phyloP scores from a whole-genome alignment of 2,888 invertebrate species.

The Drosophila gaucha region DNA sequence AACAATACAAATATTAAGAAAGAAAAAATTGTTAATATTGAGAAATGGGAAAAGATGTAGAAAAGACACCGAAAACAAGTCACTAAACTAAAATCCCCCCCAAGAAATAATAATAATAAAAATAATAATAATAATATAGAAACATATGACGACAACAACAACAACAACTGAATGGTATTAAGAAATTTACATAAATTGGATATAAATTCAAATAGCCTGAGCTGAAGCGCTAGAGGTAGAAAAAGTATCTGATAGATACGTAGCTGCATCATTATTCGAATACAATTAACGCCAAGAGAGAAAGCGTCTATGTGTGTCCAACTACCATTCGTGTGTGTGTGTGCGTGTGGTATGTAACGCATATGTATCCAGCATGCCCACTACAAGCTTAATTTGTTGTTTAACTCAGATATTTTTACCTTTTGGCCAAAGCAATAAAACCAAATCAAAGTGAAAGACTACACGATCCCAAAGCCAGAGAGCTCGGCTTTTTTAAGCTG shows the following conservation, averaged over 20 bases:
- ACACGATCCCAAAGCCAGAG: slow-evolving; percentile 1
- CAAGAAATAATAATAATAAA: slow-evolving; percentile 12
- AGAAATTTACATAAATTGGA: slow-evolving; percentile 72
- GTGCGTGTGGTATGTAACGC: slow-evolving; percentile 19
- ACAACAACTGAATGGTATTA: slow-evolving; percentile 54
- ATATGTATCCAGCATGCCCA: background rate
- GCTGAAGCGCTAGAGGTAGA: slow-evolving; percentile 22
- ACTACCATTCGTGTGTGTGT: slow-evolving; percentile 18
- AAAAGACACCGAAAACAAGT: slow-evolving; percentile 23
- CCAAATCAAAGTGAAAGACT: slow-evolving; percentile 33
- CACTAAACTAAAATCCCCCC: slow-evolving; percentile 24
- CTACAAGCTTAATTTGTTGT: slow-evolving; percentile 31
- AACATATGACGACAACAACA: slow-evolving; percentile 40
- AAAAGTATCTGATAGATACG: slow-evolving; percentile 52
- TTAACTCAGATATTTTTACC: slow-evolving; percentile 27
- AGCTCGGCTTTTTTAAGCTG: background rate
- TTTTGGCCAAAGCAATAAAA: slow-evolving; percentile 40
- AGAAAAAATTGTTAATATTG: slow-evolving; percentile 50
- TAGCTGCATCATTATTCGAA: slow-evolving; percentile 69
- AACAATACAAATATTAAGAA: slow-evolving; percentile 41
- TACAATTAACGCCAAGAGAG: slow-evolving; percentile 76
- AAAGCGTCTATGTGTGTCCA: slow-evolving; percentile 35
- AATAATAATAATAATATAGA: slow-evolving; percentile 33
- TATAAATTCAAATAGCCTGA: slow-evolving; percentile 75
- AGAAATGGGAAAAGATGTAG: slow-evolving; percentile 49